Conservation (phyloP, 2,797 vertebrate genomes). For the Poliocrania exsul region DNA sequence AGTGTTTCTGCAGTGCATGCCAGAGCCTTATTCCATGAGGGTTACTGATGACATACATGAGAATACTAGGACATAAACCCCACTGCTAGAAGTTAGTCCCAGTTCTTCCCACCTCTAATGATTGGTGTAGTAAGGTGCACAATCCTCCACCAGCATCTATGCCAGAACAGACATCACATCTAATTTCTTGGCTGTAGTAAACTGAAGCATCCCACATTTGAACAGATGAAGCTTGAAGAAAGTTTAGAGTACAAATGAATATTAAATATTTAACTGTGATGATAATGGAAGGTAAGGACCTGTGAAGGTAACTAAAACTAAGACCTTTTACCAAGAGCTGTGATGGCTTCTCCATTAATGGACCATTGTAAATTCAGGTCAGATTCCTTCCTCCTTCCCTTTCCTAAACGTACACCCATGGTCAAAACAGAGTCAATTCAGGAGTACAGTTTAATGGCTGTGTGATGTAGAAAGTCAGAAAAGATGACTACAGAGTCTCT, state of each 20-base stretch:
- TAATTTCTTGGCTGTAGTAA: not conserved
- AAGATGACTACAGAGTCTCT: fast-evolving
- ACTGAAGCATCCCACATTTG: not conserved
- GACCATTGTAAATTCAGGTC: slow-evolving; percentile 1
- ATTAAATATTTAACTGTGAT: not conserved
- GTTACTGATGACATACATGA: not conserved
- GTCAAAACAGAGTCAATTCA: not conserved
- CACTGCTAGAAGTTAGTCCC: not conserved
- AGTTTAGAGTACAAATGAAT: not conserved
- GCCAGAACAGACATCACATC: not conserved
- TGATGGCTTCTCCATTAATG: not conserved
- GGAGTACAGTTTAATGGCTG: not conserved
- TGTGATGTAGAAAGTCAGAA: not conserved
- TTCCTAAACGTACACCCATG: not conserved
- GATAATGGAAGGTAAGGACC: not conserved
- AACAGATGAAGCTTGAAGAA: not conserved
- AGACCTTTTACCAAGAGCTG: not conserved
- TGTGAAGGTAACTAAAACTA: not conserved
- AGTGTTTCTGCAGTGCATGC: not conserved
- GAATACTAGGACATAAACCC: not conserved
- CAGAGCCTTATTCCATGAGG: not conserved
- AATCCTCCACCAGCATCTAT: not conserved
- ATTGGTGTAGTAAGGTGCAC: not conserved
- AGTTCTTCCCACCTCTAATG: not conserved
- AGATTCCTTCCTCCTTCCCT: not conserved